Percentiles rank a stretch among this genome's conserved stretches.
These are phyloP conservation scores for Abscondita cerata DNA, from an alignment of 2,888 invertebrate species.

Conservation along the genomic window DNA sequence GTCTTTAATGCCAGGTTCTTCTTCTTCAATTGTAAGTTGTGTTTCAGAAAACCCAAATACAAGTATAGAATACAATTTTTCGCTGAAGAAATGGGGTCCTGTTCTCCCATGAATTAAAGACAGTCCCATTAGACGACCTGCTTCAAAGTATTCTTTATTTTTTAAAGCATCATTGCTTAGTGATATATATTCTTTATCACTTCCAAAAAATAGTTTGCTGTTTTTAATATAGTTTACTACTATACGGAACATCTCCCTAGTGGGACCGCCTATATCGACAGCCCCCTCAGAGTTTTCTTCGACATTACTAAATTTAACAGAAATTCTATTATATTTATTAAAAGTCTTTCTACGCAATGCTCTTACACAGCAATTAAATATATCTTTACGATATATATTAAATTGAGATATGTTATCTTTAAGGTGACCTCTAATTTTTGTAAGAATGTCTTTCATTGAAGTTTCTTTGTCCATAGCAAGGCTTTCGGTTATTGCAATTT, in stretches of 20 bases:
- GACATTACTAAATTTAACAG: slow-evolving; percentile 5
- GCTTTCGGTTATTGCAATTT: no score
- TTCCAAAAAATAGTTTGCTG: not conserved
- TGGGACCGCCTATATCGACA: slow-evolving; percentile 38
- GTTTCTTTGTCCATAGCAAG: no score
- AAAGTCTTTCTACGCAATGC: not conserved
- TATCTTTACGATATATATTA: not conserved
- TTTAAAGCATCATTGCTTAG: slow-evolving; percentile 6
- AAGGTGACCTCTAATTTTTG: no score
- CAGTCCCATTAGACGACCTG: slow-evolving; percentile 15
- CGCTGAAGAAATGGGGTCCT: slow-evolving; percentile 34
- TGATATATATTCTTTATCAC: not conserved
- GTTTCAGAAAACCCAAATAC: no score
- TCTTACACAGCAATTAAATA: slow-evolving; percentile 9
- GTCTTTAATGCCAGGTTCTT: not conserved
- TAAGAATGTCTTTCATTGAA: no score
- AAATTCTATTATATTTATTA: slow-evolving; percentile 1
- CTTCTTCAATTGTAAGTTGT: no score
- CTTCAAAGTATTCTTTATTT: not conserved
- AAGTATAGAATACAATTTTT: slow-evolving; percentile 23
- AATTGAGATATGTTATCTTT: not conserved
- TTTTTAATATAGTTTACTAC: slow-evolving; percentile 3
- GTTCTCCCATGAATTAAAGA: slow-evolving; percentile 35
- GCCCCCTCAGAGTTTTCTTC: slow-evolving; percentile 33
- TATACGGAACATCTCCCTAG: slow-evolving; percentile 25